phyloP scores from a whole-genome alignment of 1,140 invertebrate species.

The Scaptomyza hsui region DNA sequence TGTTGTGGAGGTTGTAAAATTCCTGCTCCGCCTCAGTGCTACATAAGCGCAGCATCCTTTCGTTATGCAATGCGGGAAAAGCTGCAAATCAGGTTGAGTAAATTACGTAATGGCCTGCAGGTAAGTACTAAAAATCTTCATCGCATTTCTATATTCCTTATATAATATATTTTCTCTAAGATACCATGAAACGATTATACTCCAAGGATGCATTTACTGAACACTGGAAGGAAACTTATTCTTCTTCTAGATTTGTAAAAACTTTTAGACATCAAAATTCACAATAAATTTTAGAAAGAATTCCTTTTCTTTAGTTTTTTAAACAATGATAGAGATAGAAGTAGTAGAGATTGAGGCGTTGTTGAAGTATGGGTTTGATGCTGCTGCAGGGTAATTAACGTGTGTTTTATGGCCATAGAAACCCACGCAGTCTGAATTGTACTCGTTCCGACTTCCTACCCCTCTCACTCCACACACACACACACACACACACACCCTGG shows the following conservation, averaged over 20 bases:
- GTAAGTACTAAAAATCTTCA: not conserved
- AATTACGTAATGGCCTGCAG: not conserved
- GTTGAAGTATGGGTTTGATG: not conserved
- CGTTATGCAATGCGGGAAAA: not conserved
- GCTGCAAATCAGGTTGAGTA: not conserved
- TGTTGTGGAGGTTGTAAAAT: not conserved
- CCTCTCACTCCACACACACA: too few species aligned
- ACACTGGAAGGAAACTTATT: too few species aligned
- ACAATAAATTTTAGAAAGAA: too few species aligned
- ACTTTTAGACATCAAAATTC: too few species aligned
- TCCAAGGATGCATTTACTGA: too few species aligned
- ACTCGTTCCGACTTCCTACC: not conserved
- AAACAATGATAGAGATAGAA: not conserved
- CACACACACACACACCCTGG: not conserved
- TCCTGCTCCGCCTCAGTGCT: slow-evolving; percentile 3
- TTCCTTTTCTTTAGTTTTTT: too few species aligned
- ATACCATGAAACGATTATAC: too few species aligned
- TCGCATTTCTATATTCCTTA: not conserved
- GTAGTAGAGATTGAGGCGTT: not conserved
- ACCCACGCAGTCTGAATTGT: slow-evolving; percentile 35
- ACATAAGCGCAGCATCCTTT: not conserved
- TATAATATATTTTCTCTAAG: not conserved
- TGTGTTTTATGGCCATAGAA: slow-evolving; percentile 58
- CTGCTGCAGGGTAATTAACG: slow-evolving; percentile 62
- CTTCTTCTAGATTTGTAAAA: too few species aligned